Conservation (phyloP, 2,888 invertebrate genomes). For the Acanthosoma haemorrhoidale region DNA sequence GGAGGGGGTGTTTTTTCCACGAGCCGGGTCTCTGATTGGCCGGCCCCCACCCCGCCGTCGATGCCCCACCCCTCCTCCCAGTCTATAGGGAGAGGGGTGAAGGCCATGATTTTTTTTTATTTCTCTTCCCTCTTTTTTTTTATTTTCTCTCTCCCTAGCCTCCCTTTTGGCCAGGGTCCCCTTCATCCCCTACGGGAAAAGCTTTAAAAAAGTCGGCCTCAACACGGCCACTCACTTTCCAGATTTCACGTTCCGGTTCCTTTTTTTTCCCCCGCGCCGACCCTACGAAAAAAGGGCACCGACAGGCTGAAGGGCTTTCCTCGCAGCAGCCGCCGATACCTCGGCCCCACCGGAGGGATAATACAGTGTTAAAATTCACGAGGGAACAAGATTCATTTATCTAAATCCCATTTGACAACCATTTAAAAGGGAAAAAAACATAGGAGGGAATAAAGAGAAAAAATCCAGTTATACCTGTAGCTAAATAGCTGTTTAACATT, state of each 20-base stretch:
- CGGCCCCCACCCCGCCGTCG: background rate
- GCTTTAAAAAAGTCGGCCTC: constrained; percentile 3
- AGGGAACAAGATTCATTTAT: background rate
- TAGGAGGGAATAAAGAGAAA: constrained; percentile 7
- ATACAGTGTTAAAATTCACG: constrained; percentile 4
- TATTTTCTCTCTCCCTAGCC: too few relatives aligned
- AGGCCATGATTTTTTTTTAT: constrained; percentile 10
- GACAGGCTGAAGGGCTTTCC: too few relatives aligned
- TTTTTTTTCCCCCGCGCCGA: too few relatives aligned
- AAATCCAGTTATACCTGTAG: background rate
- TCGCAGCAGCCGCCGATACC: too few relatives aligned
- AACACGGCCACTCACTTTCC: constrained; percentile 7
- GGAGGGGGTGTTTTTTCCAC: constrained; percentile 13
- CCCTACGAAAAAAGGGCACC: too few relatives aligned
- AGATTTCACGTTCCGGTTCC: background rate
- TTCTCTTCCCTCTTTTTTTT: background rate
- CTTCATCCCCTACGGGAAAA: constrained; percentile 9
- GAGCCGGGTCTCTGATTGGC: constrained; percentile 7
- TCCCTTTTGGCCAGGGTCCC: background rate
- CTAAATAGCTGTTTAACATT: constrained; percentile 12
- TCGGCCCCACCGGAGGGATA: background rate
- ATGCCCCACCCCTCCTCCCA: background rate
- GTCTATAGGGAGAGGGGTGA: background rate
- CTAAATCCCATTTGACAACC: constrained; percentile 2
- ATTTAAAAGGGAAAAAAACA: constrained; percentile 4